phyloP scores from a whole-genome alignment of 2,113 vertebrate species.

The Regulus satrapa region DNA sequence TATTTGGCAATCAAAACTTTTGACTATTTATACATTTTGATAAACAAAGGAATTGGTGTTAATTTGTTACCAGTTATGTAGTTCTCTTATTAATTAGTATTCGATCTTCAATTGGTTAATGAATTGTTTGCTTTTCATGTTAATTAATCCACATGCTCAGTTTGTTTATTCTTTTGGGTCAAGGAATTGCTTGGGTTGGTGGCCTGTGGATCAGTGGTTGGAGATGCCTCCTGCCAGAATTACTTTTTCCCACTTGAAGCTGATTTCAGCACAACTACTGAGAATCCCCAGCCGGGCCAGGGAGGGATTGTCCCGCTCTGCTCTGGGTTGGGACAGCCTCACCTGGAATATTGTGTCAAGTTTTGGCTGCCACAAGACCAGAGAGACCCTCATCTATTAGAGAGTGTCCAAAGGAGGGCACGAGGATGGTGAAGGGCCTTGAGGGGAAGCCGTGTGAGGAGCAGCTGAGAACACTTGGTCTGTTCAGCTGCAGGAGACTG shows the following conservation, averaged over 20 bases:
- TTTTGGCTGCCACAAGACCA: not conserved
- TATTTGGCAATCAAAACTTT: not conserved
- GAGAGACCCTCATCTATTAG: accelerated
- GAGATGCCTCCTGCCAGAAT: not conserved
- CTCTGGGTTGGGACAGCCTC: not conserved
- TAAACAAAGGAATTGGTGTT: not conserved
- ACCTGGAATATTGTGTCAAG: too few relatives aligned
- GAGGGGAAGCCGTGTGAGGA: not conserved
- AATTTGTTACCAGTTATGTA: not conserved
- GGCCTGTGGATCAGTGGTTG: not conserved
- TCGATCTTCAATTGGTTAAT: not conserved
- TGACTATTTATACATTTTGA: not conserved
- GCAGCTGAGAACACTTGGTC: not conserved
- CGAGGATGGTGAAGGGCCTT: not conserved
- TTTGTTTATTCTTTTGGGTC: not conserved
- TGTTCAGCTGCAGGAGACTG: not conserved
- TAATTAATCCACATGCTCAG: not conserved
- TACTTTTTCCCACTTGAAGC: not conserved
- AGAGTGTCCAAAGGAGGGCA: not conserved
- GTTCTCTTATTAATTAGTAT: not conserved
- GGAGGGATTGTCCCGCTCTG: not conserved
- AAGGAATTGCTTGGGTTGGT: not conserved
- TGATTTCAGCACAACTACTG: not conserved
- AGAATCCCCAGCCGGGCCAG: accelerated
- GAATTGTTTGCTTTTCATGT: not conserved